Conservation (phyloP, 2,797 vertebrate species). For the Discoglossus pictus region DNA sequence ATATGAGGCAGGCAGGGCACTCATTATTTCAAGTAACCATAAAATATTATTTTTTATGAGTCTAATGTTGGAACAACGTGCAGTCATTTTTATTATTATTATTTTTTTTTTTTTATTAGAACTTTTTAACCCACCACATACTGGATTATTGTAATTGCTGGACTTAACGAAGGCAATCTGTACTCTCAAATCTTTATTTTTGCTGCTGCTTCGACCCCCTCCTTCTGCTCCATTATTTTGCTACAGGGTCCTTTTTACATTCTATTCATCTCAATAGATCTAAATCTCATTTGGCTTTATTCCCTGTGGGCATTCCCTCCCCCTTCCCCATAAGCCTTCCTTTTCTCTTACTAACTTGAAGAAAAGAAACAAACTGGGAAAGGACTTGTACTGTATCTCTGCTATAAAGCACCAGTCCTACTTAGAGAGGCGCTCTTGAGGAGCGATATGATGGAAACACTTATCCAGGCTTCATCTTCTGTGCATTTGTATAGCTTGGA, state of each 20-base stretch:
- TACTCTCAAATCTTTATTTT: slow-evolving; percentile 1
- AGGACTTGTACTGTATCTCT: slow-evolving; percentile 53
- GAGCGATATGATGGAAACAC: slow-evolving; percentile 17
- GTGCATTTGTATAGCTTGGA: background rate
- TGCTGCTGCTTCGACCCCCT: background rate
- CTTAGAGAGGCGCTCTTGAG: slow-evolving; percentile 29
- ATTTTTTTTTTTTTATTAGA: too few species aligned
- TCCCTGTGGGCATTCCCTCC: background rate
- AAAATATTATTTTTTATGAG: too few species aligned
- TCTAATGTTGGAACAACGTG: too few species aligned
- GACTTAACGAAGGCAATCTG: background rate
- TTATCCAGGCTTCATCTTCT: slow-evolving; percentile 7
- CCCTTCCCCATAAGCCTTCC: background rate
- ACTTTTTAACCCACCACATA: too few species aligned
- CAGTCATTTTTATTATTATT: too few species aligned
- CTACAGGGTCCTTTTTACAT: slow-evolving; percentile 20
- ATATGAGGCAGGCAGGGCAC: too few species aligned
- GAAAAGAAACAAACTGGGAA: background rate
- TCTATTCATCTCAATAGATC: slow-evolving; percentile 31
- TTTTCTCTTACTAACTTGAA: background rate
- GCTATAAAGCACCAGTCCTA: slow-evolving; percentile 25
- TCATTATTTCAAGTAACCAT: too few species aligned
- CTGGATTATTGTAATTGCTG: too few species aligned
- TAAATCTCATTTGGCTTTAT: slow-evolving; percentile 32
- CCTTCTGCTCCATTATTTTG: background rate